These are phyloP conservation scores for Drosophila kepulauana DNA, from an alignment of 1,140 invertebrate genomes.

Conservation along the genomic window DNA sequence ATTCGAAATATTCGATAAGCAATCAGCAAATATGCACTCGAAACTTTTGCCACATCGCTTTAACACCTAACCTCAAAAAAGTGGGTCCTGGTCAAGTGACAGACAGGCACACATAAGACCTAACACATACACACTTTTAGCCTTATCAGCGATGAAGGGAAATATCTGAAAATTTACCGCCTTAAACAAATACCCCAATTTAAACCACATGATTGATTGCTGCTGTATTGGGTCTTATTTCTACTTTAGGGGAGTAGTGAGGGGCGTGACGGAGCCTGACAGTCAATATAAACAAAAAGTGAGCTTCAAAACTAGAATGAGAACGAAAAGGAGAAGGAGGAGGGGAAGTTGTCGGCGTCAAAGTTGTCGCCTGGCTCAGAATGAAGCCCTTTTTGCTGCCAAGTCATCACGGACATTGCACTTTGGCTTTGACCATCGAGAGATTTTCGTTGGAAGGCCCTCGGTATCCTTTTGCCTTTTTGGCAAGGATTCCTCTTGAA, in stretches of 20 bases:
- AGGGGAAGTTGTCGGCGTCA: slow-evolving; percentile 45
- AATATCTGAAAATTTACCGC: slow-evolving; percentile 63
- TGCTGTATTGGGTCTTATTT: slow-evolving; percentile 37
- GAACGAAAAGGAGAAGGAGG: background rate
- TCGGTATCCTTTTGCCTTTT: slow-evolving; percentile 39
- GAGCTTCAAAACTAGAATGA: slow-evolving; percentile 44
- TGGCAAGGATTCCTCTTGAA: slow-evolving; percentile 56
- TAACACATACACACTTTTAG: slow-evolving; percentile 15
- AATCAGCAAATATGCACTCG: slow-evolving; percentile 39
- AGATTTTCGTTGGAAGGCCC: slow-evolving; percentile 41
- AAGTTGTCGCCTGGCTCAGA: slow-evolving; percentile 67
- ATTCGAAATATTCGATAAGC: slow-evolving; percentile 37
- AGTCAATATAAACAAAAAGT: slow-evolving; percentile 66
- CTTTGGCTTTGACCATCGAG: slow-evolving; percentile 81
- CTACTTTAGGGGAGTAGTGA: background rate
- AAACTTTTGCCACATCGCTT: slow-evolving; percentile 55
- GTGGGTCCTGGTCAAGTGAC: slow-evolving; percentile 48
- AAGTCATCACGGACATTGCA: slow-evolving; percentile 82
- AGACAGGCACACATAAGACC: slow-evolving; percentile 27
- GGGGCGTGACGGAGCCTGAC: slow-evolving; percentile 20
- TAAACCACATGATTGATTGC: slow-evolving; percentile 83
- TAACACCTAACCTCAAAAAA: slow-evolving; percentile 48
- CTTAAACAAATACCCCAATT: slow-evolving; percentile 83
- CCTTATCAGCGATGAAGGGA: slow-evolving; percentile 42
- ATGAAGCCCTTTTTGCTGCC: slow-evolving; percentile 55